Evolutionary conservation across 2,888 invertebrate species (phyloP).

Genomic region (Noctua comes): DNA sequence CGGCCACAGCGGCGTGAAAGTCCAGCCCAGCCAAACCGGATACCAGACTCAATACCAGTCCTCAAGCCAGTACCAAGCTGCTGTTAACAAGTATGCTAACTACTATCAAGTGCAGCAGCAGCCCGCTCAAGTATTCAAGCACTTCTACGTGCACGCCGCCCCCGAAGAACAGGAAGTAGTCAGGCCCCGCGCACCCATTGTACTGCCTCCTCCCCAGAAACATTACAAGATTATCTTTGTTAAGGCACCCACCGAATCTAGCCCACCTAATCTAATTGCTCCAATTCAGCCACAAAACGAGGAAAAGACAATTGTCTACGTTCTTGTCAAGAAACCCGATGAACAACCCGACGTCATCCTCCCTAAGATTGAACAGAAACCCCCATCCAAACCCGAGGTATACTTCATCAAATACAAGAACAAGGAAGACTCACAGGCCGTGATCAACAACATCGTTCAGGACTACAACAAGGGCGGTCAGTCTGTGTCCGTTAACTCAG

Average conservation of each 20-base stretch:
- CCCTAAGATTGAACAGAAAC: conserved; percentile 92
- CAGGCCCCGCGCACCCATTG: conserved; percentile 90
- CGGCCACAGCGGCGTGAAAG: conserved; percentile 25
- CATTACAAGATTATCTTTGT: conserved; percentile 96
- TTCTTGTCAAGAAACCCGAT: conserved; percentile 94
- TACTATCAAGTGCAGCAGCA: conserved; percentile 93
- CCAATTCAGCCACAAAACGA: conserved; percentile 92
- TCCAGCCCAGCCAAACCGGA: conserved; percentile 49
- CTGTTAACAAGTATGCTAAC: conserved; percentile 82
- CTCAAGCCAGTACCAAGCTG: conserved; percentile 67
- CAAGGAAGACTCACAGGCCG: conserved; percentile 88
- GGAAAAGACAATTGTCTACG: conserved; percentile 94
- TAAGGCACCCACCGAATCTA: conserved; percentile 92
- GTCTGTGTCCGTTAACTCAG: conserved; percentile 57
- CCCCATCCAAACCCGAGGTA: conserved; percentile 94
- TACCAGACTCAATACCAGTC: conserved; percentile 67
- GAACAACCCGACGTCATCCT: conserved; percentile 92
- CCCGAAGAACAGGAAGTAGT: conserved; percentile 88
- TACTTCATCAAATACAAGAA: conserved; percentile 95
- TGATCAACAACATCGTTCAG: conserved; percentile 85
- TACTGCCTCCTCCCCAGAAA: conserved; percentile 92
- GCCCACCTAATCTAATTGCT: conserved; percentile 92
- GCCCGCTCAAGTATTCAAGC: conserved; percentile 92
- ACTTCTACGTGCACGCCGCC: conserved; percentile 87
- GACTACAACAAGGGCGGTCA: conserved; percentile 78